Evolutionary conservation across 2,797 vertebrate genomes (phyloP).

Genomic region (Rhinophrynus dorsalis): DNA sequence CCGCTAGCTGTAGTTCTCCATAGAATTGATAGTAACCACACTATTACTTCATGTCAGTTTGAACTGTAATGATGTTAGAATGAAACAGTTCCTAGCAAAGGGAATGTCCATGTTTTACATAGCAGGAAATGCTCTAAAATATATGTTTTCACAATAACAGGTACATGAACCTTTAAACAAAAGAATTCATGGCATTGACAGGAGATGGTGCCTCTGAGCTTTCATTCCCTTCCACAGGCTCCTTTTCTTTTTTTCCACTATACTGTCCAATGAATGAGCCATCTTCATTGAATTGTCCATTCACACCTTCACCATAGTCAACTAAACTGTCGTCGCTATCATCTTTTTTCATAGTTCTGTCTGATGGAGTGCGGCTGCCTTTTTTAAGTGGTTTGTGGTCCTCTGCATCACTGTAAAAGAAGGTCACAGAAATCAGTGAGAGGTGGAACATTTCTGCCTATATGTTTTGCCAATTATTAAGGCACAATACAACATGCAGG

Average conservation of each 20-base stretch:
- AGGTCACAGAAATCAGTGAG: slow-evolving; percentile 42
- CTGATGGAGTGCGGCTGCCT: slow-evolving; percentile 93
- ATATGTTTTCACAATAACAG: too few species aligned
- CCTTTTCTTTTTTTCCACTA: slow-evolving; percentile 92
- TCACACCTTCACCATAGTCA: slow-evolving; percentile 97
- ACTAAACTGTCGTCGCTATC: slow-evolving; percentile 98
- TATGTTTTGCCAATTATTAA: neutral
- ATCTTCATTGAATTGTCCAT: slow-evolving; percentile 97
- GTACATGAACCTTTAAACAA: slow-evolving; percentile 82
- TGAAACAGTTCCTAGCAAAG: too few species aligned
- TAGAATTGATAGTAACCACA: too few species aligned
- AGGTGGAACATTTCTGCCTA: neutral
- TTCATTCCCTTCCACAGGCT: slow-evolving; percentile 87
- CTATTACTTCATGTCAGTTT: too few species aligned
- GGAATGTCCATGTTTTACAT: too few species aligned
- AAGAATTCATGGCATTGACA: slow-evolving; percentile 95
- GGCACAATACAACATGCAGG: neutral
- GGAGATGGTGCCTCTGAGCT: slow-evolving; percentile 96
- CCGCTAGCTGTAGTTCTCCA: too few species aligned
- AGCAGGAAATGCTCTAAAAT: too few species aligned
- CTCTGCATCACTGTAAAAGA: slow-evolving; percentile 89
- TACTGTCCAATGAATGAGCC: slow-evolving; percentile 99
- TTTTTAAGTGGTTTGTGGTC: slow-evolving; percentile 98
- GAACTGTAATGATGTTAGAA: too few species aligned
- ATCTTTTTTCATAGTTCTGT: slow-evolving; percentile 94